These are phyloP conservation scores for Megathymus violae DNA, from an alignment of 1,140 invertebrate species.

Conservation along the genomic window DNA sequence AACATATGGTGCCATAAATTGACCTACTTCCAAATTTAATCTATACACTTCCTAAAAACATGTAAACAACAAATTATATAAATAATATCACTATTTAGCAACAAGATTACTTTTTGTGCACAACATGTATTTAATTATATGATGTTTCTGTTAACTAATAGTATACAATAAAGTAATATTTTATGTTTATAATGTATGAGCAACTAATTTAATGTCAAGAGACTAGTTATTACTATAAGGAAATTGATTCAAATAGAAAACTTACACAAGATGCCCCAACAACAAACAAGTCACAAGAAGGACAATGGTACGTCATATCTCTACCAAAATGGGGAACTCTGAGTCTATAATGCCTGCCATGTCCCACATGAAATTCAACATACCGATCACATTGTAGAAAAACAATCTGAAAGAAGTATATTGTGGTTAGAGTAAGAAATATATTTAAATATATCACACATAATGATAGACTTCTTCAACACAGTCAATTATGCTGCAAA, in stretches of 20 bases:
- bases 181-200: too few species aligned
- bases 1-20: constrained; percentile 94
- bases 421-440: constrained; percentile 12
- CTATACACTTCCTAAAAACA: constrained; percentile 93
- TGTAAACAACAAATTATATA: too few species aligned
- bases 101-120: too few species aligned
- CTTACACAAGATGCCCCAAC: constrained; percentile 92
- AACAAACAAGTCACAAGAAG: constrained; percentile 96
- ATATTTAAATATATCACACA: constrained; percentile 10
- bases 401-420: constrained; percentile 85
- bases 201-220: too few species aligned
- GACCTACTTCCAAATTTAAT: constrained; percentile 97
- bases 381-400: constrained; percentile 94
- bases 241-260: constrained; percentile 25
- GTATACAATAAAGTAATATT: too few species aligned
- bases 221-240: constrained; percentile 19
- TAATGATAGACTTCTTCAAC: too few species aligned
- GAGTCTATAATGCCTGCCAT: constrained; percentile 95
- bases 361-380: constrained; percentile 97
- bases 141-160: too few species aligned
- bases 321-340: constrained; percentile 97
- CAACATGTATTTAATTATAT: too few species aligned
- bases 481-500: too few species aligned
- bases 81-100: too few species aligned
- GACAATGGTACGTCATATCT: constrained; percentile 96